These are phyloP conservation scores for Taxidea taxus DNA, from an alignment of 2,113 vertebrate species.

Conservation along the genomic window DNA sequence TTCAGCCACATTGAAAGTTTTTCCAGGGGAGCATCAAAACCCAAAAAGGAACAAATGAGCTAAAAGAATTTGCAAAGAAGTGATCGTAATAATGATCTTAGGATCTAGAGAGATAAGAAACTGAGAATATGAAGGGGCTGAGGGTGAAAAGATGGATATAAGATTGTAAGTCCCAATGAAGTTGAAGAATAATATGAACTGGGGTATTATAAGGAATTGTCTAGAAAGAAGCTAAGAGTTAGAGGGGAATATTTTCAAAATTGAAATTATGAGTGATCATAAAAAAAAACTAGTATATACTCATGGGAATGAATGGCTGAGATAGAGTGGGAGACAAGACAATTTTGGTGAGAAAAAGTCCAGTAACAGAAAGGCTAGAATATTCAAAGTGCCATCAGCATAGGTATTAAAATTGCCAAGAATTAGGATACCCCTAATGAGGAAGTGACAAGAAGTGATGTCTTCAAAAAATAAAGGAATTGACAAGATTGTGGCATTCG, in stretches of 20 bases:
- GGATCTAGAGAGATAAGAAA: neutral
- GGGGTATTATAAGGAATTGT: neutral
- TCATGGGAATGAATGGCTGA: neutral
- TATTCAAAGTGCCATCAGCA: neutral
- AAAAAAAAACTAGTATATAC: neutral
- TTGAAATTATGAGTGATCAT: neutral
- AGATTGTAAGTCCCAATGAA: neutral
- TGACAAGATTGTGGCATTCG: neutral
- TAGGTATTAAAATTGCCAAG: neutral
- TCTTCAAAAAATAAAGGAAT: neutral
- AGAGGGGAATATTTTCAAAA: neutral
- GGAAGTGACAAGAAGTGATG: neutral
- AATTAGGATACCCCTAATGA: neutral
- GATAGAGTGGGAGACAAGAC: neutral
- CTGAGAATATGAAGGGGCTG: neutral
- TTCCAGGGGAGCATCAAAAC: neutral
- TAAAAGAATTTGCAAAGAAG: neutral
- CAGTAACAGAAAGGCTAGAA: neutral
- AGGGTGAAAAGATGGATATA: neutral
- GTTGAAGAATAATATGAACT: neutral
- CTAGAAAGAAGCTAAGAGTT: neutral
- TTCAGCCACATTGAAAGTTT: neutral
- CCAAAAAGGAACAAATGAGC: neutral
- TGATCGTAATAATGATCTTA: neutral
- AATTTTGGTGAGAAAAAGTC: neutral